Evolutionary conservation across 2,888 invertebrate species (phyloP).

Genomic region (Ochlodes sylvanus): DNA sequence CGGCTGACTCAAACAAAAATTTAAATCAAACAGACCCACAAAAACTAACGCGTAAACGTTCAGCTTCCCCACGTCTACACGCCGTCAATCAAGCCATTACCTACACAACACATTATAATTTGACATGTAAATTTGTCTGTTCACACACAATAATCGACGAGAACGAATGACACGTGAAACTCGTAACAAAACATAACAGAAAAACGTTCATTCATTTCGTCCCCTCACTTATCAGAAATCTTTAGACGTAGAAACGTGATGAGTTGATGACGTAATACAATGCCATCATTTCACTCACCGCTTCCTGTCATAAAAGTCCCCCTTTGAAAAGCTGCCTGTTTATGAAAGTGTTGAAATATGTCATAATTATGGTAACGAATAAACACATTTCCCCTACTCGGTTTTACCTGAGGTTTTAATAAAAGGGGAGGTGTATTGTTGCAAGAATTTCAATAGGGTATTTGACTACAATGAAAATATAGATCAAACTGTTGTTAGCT

Average conservation of each 20-base stretch:
- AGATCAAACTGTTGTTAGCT: too few species aligned
- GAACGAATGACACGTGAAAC: conserved; percentile 28
- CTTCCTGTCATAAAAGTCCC: too few species aligned
- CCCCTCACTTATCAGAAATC: not conserved
- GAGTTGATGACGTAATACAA: not conserved
- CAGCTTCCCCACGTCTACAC: not conserved
- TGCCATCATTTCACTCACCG: not conserved
- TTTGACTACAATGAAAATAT: too few species aligned
- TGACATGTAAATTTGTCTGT: conserved; percentile 10
- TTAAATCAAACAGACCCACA: too few species aligned
- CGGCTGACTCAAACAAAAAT: too few species aligned
- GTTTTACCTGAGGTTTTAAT: too few species aligned
- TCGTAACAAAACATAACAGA: conserved; percentile 3
- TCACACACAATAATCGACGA: conserved; percentile 29
- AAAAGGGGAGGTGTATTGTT: too few species aligned
- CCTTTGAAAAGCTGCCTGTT: too few species aligned
- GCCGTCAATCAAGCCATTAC: not conserved
- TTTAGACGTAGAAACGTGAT: not conserved
- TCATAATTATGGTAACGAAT: too few species aligned
- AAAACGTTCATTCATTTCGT: not conserved
- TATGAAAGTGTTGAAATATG: too few species aligned
- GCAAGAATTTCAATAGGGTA: too few species aligned
- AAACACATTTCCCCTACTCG: too few species aligned
- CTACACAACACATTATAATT: not conserved
- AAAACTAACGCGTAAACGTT: not conserved